These are phyloP conservation scores for Gymnothorax javanicus DNA, from an alignment of 2,797 vertebrate species.

Conservation along the genomic window DNA sequence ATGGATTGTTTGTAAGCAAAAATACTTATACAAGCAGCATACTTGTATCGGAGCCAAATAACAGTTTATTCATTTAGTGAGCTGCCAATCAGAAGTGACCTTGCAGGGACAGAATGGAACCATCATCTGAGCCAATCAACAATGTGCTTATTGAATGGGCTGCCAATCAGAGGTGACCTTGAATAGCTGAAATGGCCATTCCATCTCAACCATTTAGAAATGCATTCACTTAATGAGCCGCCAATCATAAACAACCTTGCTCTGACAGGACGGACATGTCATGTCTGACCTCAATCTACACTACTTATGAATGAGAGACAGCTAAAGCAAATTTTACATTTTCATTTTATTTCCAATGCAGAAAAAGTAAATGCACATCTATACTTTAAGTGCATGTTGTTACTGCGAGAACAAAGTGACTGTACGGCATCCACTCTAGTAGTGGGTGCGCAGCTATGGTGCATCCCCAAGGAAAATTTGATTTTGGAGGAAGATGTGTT, in stretches of 20 bases:
- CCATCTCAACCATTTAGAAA: not conserved
- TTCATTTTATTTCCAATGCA: not conserved
- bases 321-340: not conserved
- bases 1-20: not conserved
- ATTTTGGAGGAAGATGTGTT: not conserved
- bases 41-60: not conserved
- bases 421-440: not conserved
- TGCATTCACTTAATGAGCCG: not conserved
- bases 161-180: not conserved
- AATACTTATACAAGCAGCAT: not conserved
- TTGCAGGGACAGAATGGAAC: not conserved
- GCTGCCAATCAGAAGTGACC: conserved; percentile 3
- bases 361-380: not conserved
- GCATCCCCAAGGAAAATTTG: not conserved
- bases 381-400: too few relatives aligned
- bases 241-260: not conserved
- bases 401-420: too few relatives aligned
- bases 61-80: not conserved
- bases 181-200: not conserved
- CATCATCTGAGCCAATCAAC: not conserved
- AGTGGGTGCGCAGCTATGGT: not conserved
- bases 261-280: not conserved
- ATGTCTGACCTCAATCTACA: not conserved
- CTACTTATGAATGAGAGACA: not conserved
- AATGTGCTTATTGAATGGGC: not conserved